Evolutionary conservation across 1,140 invertebrate species (phyloP).

Genomic region (Sinonovacula constricta): DNA sequence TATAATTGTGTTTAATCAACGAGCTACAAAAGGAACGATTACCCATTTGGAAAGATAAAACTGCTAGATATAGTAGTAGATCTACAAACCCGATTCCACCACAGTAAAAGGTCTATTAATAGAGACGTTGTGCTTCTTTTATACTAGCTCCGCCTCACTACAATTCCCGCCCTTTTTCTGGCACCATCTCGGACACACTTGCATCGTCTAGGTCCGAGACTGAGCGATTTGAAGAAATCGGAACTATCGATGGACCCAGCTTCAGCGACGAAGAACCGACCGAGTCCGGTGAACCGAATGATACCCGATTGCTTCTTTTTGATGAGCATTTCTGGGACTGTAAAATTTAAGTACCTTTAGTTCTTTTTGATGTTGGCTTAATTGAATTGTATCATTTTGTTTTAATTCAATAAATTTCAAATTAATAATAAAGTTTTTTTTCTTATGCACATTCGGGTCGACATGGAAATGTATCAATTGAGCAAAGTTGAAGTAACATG

Average conservation of each 20-base stretch:
- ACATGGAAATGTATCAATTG: too few relatives aligned
- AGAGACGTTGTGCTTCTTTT: background rate
- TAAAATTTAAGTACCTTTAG: background rate
- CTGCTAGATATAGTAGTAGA: too few relatives aligned
- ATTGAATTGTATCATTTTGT: too few relatives aligned
- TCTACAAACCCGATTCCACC: too few relatives aligned
- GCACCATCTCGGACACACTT: background rate
- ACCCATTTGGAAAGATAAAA: too few relatives aligned
- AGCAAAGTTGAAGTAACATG: too few relatives aligned
- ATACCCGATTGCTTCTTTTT: background rate
- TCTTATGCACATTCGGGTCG: too few relatives aligned
- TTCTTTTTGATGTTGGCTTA: background rate
- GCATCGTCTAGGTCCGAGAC: background rate
- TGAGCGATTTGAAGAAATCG: background rate
- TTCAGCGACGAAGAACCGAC: background rate
- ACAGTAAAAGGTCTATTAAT: background rate
- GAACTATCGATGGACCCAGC: constrained; percentile 7
- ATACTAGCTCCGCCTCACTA: background rate
- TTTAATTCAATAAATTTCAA: too few relatives aligned
- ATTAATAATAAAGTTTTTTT: too few relatives aligned
- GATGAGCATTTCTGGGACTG: background rate
- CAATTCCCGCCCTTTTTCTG: background rate
- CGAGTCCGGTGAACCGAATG: background rate
- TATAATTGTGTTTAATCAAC: too few relatives aligned
- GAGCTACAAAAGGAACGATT: background rate